Conservation (phyloP, 2,888 invertebrate species). For the Peribatodes rhomboidaria region DNA sequence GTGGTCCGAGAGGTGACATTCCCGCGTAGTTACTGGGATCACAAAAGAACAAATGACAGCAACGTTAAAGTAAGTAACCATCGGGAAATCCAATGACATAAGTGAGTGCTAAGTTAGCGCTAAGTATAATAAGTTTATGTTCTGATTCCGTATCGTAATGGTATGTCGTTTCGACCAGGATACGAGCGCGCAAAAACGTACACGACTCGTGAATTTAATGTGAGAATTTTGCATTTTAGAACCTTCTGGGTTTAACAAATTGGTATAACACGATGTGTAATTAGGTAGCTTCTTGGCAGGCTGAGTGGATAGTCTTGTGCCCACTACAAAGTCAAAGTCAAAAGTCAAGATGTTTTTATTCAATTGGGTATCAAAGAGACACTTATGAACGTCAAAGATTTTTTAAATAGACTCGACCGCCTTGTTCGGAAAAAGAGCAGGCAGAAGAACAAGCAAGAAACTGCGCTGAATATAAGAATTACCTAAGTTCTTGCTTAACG, state of each 20-base stretch:
- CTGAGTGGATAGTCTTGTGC: neutral
- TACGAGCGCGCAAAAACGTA: slow-evolving; percentile 11
- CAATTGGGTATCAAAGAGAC: no score
- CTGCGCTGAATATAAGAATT: no score
- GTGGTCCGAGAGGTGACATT: neutral
- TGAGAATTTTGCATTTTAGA: slow-evolving; percentile 2
- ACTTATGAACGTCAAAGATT: no score
- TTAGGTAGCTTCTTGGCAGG: neutral
- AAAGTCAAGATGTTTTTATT: no score
- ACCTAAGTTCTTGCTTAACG: no score
- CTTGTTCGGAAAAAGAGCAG: no score
- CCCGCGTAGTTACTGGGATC: neutral
- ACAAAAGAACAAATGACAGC: neutral
- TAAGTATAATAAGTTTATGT: slow-evolving; percentile 2
- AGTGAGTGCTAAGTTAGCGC: neutral
- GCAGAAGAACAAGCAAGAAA: no score
- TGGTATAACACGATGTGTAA: neutral
- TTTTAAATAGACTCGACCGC: no score
- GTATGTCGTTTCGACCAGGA: slow-evolving; percentile 13
- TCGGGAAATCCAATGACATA: slow-evolving; percentile 10
- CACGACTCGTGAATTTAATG: neutral
- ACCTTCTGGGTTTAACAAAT: slow-evolving; percentile 1
- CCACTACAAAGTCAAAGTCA: no score
- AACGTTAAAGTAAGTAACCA: neutral
- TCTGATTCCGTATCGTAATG: slow-evolving; percentile 4